Base-by-base conservation (phyloP, 2,888 invertebrate species). In the Corbicula japonica region DNA sequence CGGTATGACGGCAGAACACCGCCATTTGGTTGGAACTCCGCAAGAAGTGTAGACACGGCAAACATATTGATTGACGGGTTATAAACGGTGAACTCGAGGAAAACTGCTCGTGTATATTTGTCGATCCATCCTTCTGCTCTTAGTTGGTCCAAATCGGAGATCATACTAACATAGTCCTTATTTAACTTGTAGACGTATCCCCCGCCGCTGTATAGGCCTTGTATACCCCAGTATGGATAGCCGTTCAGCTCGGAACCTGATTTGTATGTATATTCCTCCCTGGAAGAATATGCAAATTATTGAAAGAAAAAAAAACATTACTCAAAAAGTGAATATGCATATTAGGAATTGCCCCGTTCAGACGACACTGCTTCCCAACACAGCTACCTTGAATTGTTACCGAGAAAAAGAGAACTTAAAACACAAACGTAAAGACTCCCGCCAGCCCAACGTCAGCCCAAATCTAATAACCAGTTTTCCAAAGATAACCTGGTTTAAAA, bases 1-100 rank as follows among this genome's bases (percentile, higher is more conserved):
- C 92, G 84, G 82, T 89, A 91, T 34, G 89, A 89, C 18, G 89
- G 83, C 34, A 91, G 86, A 5, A 93, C 81, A 15, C 92, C 92
- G 3, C 93, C 92, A 65, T 88, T 91, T 18, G 89, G 85, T 50
- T 91, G 80, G 56, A 92, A 87, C 87, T 94, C 94, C 0, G 92
- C 87, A 8, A 93, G 72, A 21, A 94, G 80, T 5, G 91, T 92
- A 10, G 85, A 86, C 1, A 93, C 88, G 6, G 89, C 89, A 80
- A 93, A 93, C 23, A 94, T 83, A 76, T 93, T 93, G 1, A 92
- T 87, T 68, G 91, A 89, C 0, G 93, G 90, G 72, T 95, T 95
- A 88, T 94, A 95, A 38, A 93, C 92, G 0, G 95, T 94, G 84
- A 95, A 94, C 80, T 95, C 95, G n/a, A 95, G 90, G 77, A 95